These are phyloP conservation scores for Anniella stebbinsi DNA, from an alignment of 2,797 vertebrate genomes.

Conservation along the genomic window DNA sequence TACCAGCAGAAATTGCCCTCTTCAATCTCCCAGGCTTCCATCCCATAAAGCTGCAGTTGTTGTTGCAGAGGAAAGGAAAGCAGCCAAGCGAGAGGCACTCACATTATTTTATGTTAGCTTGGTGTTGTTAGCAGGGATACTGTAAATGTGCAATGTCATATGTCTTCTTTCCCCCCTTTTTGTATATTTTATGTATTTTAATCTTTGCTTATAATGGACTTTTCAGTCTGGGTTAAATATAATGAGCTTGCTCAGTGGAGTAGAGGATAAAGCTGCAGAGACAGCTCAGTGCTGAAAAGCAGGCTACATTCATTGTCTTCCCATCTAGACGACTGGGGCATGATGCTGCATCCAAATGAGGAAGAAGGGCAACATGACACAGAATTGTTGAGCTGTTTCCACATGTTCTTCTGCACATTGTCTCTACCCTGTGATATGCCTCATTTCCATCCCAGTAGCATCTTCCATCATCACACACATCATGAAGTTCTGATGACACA, in stretches of 20 bases:
- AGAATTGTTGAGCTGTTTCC: not conserved
- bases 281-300: not conserved
- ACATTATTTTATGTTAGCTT: constrained; percentile 10
- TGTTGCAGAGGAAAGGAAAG: not conserved
- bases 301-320: not conserved
- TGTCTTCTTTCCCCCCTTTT: not conserved
- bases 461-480: not conserved
- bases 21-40: not conserved
- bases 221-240: constrained; percentile 18
- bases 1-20: not conserved
- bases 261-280: constrained; percentile 6
- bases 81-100: not conserved
- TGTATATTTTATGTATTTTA: constrained; percentile 23
- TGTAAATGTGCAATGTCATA: not conserved
- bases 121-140: constrained; percentile 10
- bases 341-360: constrained; percentile 16
- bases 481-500: not conserved
- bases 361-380: not conserved
- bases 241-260: constrained; percentile 22
- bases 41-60: constrained; percentile 8
- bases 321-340: not conserved
- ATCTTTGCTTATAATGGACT: constrained; percentile 14
- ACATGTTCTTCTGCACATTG: not conserved
- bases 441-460: not conserved
- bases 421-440: not conserved